Base-by-base conservation (phyloP, 2,113 vertebrate species). In the Guaruba guarouba region DNA sequence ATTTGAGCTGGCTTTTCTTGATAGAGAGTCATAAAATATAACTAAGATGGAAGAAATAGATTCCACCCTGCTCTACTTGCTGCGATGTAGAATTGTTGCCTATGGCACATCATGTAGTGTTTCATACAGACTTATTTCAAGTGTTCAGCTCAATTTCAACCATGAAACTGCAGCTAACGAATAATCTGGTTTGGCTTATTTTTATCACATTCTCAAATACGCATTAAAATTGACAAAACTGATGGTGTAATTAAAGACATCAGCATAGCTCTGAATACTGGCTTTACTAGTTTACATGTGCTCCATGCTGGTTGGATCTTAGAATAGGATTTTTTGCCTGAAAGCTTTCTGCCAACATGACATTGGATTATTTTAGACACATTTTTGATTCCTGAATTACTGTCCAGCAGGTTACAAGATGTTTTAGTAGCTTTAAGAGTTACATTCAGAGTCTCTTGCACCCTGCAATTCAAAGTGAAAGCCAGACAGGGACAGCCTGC, bases 161-260 rank as follows among this genome's bases (percentile, higher is more conserved):
- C 73, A 71, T 82, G 90, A 94, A 94, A 86, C 7, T 17, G 25
- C 82, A 86, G 86, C 86, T 90, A 90, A 95, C 29, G 0, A 94
- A 92, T 86, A 75, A 88, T 78, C 76, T 93, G 76, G 71, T 95
- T 83, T 75, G 68, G 85, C 88, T 92, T 96, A 95, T 97, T 96
- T 96, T 95, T 93, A 95, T 92, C 95, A 84, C 93, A 95, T 93
- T 95, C 90, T 92, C 82, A 95, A 96, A 92, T 93, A 96, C 71
- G 76, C 82, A 90, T 93, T 96, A 92, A 93, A 97, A 95, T 96
- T 96, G 96, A 35, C 85, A 93, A 94, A 95, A 96, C 43, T 93
- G 88, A 95, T 94, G 55, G 79, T 81, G 85, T 81, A 95, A 95
- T 95, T 97, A 92, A 94, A 94, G 68, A 94, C 64, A 25, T 82